Conservation (phyloP, 2,888 invertebrate genomes). For the Aleiodes testaceus region DNA sequence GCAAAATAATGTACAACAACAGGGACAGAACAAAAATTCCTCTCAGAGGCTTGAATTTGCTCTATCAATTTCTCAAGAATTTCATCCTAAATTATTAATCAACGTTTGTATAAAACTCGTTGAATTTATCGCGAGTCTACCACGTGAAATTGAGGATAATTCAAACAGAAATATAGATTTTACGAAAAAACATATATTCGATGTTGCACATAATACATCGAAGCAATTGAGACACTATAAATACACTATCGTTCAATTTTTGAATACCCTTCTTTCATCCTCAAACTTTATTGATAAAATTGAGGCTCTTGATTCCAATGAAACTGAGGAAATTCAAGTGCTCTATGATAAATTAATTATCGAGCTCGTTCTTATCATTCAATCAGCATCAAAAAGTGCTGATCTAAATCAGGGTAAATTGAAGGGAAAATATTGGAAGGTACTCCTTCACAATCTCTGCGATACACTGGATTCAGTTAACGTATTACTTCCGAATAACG, state of each 20-base stretch:
- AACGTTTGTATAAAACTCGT: slow-evolving; percentile 80
- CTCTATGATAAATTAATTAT: slow-evolving; percentile 82
- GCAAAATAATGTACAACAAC: slow-evolving; percentile 63
- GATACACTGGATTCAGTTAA: slow-evolving; percentile 84
- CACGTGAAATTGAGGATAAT: slow-evolving; percentile 77
- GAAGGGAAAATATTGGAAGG: slow-evolving; percentile 86
- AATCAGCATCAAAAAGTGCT: slow-evolving; percentile 78
- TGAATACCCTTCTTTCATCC: slow-evolving; percentile 81
- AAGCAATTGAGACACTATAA: slow-evolving; percentile 90
- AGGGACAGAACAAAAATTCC: slow-evolving; percentile 55
- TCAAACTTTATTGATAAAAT: slow-evolving; percentile 81
- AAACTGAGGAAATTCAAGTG: slow-evolving; percentile 75
- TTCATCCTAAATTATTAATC: slow-evolving; percentile 78
- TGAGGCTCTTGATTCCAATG: slow-evolving; percentile 74
- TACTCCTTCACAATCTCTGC: slow-evolving; percentile 84
- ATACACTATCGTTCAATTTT: slow-evolving; percentile 84
- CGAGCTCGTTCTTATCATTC: slow-evolving; percentile 80
- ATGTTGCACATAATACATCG: slow-evolving; percentile 78
- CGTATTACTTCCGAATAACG: slow-evolving; percentile 83
- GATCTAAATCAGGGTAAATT: slow-evolving; percentile 77
- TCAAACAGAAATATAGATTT: slow-evolving; percentile 61
- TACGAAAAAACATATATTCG: slow-evolving; percentile 75
- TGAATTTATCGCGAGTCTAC: slow-evolving; percentile 79
- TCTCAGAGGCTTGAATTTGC: slow-evolving; percentile 78
- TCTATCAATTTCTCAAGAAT: slow-evolving; percentile 79